These are phyloP conservation scores for Notarius quadriscutis DNA, from an alignment of 2,113 vertebrate genomes.

Conservation along the genomic window DNA sequence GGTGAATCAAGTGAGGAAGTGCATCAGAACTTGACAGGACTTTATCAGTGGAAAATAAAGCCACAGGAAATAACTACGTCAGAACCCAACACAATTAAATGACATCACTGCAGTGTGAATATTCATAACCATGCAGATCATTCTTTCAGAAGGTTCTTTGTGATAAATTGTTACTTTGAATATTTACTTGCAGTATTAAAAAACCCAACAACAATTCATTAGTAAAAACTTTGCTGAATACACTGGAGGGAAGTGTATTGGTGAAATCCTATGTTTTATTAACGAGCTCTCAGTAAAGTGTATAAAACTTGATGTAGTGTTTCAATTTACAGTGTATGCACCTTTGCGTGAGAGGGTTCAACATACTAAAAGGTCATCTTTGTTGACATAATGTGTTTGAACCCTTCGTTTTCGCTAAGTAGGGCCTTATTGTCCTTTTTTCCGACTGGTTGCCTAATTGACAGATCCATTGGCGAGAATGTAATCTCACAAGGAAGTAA, in stretches of 20 bases:
- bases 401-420: constrained; percentile 46
- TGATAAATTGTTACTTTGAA: neutral
- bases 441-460: constrained; percentile 47
- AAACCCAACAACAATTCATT: neutral
- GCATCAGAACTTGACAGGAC: neutral
- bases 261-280: neutral
- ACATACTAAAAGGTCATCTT: constrained; percentile 46
- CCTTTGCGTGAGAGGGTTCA: constrained; percentile 6
- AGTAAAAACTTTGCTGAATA: neutral
- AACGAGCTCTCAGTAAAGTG: neutral
- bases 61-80: neutral
- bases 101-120: neutral
- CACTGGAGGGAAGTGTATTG: neutral
- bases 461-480: constrained; percentile 52
- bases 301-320: neutral
- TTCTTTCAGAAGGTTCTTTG: neutral
- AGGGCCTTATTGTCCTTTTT: constrained; percentile 49
- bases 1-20: constrained; percentile 11
- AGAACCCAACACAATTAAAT: neutral
- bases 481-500: constrained; percentile 67
- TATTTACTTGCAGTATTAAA: neutral
- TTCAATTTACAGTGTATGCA: constrained; percentile 7
- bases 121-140: neutral
- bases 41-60: constrained; percentile 6
- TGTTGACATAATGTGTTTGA: constrained; percentile 52